Conservation (phyloP, 2,113 vertebrate genomes). For the Prionailurus bengalensis region DNA sequence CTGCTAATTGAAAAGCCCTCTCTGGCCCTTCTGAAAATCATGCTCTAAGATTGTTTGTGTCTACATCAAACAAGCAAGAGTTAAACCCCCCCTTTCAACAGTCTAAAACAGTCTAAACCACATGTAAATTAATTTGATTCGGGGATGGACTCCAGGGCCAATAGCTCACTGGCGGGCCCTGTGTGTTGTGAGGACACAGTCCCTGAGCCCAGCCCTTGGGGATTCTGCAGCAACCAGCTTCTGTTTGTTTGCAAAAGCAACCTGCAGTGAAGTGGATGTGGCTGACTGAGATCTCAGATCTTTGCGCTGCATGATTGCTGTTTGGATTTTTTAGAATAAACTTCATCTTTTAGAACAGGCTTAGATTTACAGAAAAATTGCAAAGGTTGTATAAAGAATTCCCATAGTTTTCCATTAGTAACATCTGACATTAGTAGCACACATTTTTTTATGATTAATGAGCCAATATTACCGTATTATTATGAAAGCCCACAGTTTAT, state of each 20-base stretch:
- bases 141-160: neutral
- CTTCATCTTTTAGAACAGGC: conserved; percentile 11
- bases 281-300: neutral
- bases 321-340: conserved; percentile 29
- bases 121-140: neutral
- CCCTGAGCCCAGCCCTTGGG: neutral
- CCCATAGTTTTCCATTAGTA: neutral
- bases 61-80: neutral
- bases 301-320: neutral
- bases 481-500: neutral
- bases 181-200: neutral
- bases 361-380: neutral
- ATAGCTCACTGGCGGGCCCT: neutral
- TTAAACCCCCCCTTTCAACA: neutral
- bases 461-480: neutral
- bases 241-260: neutral
- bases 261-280: neutral
- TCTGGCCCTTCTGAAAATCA: neutral
- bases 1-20: neutral
- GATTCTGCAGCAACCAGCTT: neutral
- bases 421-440: neutral
- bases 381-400: neutral
- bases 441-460: neutral
- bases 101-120: neutral
- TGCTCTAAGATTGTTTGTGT: neutral